These are phyloP conservation scores for Lasiommata megera DNA, from an alignment of 2,888 invertebrate species.

Conservation along the genomic window DNA sequence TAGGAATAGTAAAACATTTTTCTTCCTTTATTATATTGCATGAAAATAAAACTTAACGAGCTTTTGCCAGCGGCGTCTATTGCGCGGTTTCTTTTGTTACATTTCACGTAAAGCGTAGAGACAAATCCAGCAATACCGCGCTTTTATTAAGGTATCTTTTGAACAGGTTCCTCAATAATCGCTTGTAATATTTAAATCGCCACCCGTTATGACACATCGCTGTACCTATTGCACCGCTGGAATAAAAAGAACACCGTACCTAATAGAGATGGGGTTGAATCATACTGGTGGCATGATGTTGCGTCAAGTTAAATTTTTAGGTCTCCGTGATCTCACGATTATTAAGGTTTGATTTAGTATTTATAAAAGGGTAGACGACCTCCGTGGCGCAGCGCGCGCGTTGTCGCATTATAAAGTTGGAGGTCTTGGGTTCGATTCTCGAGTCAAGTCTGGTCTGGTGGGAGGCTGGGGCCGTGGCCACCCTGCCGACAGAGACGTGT, in stretches of 20 bases:
- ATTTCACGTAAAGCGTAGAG: background rate
- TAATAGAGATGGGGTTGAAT: background rate
- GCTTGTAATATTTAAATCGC: slow-evolving; percentile 56
- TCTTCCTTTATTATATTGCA: background rate
- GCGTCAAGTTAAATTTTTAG: background rate
- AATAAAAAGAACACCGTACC: slow-evolving; percentile 29
- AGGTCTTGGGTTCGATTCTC: no score
- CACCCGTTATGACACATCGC: slow-evolving; percentile 42
- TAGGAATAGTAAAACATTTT: background rate
- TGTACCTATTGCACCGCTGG: slow-evolving; percentile 45
- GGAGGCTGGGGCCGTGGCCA: no score
- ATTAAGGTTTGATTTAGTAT: no score
- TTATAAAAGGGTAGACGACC: no score
- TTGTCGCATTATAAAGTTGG: no score
- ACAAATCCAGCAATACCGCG: background rate
- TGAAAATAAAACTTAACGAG: background rate
- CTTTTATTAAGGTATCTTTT: slow-evolving; percentile 8
- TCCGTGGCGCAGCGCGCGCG: no score
- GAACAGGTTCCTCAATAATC: slow-evolving; percentile 20
- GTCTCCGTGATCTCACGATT: background rate
- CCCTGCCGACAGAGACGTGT: no score
- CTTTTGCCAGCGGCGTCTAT: background rate
- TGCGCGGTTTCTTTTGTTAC: background rate
- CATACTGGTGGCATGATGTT: background rate
- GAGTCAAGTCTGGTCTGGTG: no score